These are phyloP conservation scores for Procambarus clarkii DNA, from an alignment of 1,140 invertebrate species.

Conservation along the genomic window DNA sequence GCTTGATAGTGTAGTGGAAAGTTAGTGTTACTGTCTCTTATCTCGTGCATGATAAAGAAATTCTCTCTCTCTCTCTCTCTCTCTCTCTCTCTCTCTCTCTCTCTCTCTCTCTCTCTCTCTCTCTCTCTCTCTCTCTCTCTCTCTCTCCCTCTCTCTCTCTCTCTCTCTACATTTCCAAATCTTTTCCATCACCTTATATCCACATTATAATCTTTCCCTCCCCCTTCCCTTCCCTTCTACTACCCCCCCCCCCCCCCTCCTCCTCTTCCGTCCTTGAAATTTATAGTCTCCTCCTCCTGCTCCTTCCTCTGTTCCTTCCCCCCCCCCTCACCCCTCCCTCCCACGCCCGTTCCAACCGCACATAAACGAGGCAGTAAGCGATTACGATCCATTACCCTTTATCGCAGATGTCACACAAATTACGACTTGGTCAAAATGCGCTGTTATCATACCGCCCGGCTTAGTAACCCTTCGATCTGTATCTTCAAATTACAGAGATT, in stretches of 20 bases:
- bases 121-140: not conserved
- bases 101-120: conserved; percentile 6
- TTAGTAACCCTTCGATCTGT: too few relatives aligned
- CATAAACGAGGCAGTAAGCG: not conserved
- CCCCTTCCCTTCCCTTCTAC: not conserved
- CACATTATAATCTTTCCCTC: not conserved
- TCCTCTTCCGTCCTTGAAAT: not conserved
- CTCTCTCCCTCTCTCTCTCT: conserved; percentile 7
- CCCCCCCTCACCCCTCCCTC: not conserved
- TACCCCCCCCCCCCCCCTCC: not conserved
- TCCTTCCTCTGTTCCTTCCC: too few relatives aligned
- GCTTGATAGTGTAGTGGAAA: too few relatives aligned
- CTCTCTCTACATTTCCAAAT: not conserved
- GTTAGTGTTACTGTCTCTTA: too few relatives aligned
- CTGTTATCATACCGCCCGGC: not conserved
- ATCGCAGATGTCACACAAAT: not conserved
- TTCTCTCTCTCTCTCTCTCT: too few relatives aligned
- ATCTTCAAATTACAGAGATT: too few relatives aligned
- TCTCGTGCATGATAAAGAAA: too few relatives aligned
- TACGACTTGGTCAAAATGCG: not conserved
- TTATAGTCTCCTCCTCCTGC: too few relatives aligned
- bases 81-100: not conserved
- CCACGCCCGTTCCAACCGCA: not conserved
- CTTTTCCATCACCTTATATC: too few relatives aligned
- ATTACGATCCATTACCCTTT: not conserved